Conservation (phyloP, 1,140 invertebrate species). For the Meloidogyne chitwoodi region DNA sequence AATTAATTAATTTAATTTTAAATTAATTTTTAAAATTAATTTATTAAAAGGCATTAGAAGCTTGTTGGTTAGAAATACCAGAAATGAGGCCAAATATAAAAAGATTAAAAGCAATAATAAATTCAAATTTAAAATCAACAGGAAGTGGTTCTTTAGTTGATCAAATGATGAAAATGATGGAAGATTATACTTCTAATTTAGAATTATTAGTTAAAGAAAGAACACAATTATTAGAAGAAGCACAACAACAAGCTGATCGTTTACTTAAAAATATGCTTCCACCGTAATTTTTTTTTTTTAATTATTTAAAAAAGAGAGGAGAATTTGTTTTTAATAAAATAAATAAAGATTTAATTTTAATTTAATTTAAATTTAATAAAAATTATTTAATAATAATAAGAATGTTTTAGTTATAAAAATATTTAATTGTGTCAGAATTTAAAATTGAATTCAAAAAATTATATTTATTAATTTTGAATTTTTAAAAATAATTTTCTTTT, state of each 20-base stretch:
- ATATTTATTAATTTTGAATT: too few relatives aligned
- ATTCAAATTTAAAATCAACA: slow-evolving; percentile 54
- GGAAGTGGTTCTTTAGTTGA: slow-evolving; percentile 57
- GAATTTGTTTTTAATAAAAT: too few relatives aligned
- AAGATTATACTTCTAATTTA: slow-evolving; percentile 52
- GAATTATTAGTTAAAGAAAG: slow-evolving; percentile 54
- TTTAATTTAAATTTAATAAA: too few relatives aligned
- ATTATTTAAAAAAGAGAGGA: too few relatives aligned
- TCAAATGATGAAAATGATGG: slow-evolving; percentile 60
- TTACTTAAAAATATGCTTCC: slow-evolving; percentile 58
- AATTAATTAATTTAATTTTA: slow-evolving; percentile 1
- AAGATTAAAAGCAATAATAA: slow-evolving; percentile 51
- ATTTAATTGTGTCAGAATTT: too few relatives aligned
- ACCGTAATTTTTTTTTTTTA: too few relatives aligned
- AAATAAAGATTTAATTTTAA: too few relatives aligned
- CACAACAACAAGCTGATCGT: slow-evolving; percentile 57
- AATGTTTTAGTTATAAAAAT: too few relatives aligned
- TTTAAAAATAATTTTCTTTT: too few relatives aligned
- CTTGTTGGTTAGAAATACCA: slow-evolving; percentile 58
- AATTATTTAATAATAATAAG: too few relatives aligned
- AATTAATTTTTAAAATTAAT: neutral
- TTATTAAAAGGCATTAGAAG: slow-evolving; percentile 42
- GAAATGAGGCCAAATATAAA: slow-evolving; percentile 57
- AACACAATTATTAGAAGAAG: slow-evolving; percentile 55
- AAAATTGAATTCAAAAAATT: too few relatives aligned